A percentile compares a stretch with the other conserved stretches of the same genome.
These are phyloP conservation scores for Oncorhynchus kisutch DNA, from an alignment of 2,113 vertebrate species.

Conservation along the genomic window DNA sequence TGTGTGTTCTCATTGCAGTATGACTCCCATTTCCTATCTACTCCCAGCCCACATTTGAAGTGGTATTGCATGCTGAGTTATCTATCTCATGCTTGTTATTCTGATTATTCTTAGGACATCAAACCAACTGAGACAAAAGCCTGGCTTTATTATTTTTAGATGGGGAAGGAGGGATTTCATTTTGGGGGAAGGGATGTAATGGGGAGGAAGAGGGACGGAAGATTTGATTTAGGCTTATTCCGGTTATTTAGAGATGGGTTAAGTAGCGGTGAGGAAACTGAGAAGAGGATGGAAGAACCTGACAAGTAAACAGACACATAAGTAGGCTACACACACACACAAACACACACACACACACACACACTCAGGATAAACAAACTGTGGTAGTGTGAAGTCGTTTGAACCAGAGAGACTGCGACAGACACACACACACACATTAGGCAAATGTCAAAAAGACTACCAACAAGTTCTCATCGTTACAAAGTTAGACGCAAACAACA, in stretches of 20 bases:
- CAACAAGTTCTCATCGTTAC: not conserved
- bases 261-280: not conserved
- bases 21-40: not conserved
- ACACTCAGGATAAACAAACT: not conserved
- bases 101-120: slow-evolving; percentile 14
- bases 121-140: slow-evolving; percentile 16
- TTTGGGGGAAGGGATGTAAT: not conserved
- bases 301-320: not conserved
- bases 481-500: not conserved
- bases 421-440: not conserved
- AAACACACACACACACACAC: not conserved
- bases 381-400: not conserved
- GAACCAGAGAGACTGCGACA: not conserved
- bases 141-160: slow-evolving; percentile 18
- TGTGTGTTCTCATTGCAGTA: not conserved
- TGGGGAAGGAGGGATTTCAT: not conserved
- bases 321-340: not conserved
- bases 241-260: not conserved
- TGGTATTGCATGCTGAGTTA: not conserved
- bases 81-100: slow-evolving; percentile 11
- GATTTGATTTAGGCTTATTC: not conserved
- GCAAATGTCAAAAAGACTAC: not conserved
- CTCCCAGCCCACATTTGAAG: not conserved
- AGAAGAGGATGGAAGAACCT: not conserved
- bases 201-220: not conserved